Conservation (phyloP, 2,888 invertebrate species). For the Hartigia nigra region DNA sequence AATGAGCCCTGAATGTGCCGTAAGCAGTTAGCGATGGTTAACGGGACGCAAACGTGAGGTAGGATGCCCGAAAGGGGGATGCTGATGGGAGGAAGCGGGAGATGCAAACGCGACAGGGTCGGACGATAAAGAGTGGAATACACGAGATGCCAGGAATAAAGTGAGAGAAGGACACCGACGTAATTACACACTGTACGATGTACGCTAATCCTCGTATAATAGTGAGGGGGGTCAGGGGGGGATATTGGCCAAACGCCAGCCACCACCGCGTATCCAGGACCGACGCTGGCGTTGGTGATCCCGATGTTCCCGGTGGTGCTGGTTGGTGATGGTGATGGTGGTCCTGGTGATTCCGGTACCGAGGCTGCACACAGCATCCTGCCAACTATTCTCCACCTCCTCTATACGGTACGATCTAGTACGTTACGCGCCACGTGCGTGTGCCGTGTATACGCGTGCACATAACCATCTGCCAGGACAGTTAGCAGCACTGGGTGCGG, state of each 20-base stretch:
- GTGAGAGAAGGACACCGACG: constrained; percentile 16
- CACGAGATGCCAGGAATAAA: constrained; percentile 39
- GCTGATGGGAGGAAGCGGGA: background rate
- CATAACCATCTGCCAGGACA: background rate
- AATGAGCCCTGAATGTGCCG: background rate
- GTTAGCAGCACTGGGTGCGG: background rate
- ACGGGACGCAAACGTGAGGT: constrained; percentile 42
- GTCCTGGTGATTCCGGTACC: background rate
- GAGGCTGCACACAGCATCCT: background rate
- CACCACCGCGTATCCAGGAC: constrained; percentile 6
- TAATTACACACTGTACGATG: constrained; percentile 15
- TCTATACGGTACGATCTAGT: background rate
- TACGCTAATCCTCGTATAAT: constrained; percentile 50
- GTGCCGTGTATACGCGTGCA: background rate
- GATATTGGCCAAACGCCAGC: constrained; percentile 50
- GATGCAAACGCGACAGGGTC: background rate
- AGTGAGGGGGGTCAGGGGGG: constrained; percentile 11
- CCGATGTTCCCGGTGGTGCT: background rate
- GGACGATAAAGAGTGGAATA: constrained; percentile 36
- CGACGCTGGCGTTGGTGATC: background rate
- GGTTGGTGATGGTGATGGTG: background rate
- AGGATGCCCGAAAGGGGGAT: background rate
- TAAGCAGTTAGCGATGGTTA: constrained; percentile 47
- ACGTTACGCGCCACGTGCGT: background rate
- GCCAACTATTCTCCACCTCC: background rate